Base-by-base conservation (phyloP, 1,140 invertebrate species). In the Zaprionus nigranus region DNA sequence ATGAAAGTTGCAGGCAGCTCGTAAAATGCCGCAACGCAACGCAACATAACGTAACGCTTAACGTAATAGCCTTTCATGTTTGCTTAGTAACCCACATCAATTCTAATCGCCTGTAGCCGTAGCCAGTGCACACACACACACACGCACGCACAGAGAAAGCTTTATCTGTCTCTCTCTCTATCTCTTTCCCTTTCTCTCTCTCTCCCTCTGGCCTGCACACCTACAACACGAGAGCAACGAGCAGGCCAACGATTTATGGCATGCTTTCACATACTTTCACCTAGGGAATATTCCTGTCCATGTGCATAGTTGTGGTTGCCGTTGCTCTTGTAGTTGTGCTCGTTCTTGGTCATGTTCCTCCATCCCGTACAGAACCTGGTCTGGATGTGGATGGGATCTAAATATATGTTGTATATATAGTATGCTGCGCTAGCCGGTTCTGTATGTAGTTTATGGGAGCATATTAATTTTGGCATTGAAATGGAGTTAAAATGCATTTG, bases 261-360 rank as follows among this genome's bases (percentile, higher is more conserved):
- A 90, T 90, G 85, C 85, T 90, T 90, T 90, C 85, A 90, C 81
- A 90, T 85, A 90, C 86, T 90, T 90, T 90, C 85, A 90, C 85
- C 85, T 90, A 80, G 85, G 86, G 86, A 90, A 90, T 90, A 90
- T 81, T 81, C 85, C 75, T 71, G 62, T 68, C 63, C 68, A 68
- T 71, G 77, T 66, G 77, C 77, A 81, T 79, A 81, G 76, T 81
- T 79, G 79, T 70, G 76, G 76, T 71, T 73, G 71, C 65, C 60
- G 7, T 54, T 78, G 59, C 53, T 72, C 73, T 40, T 77, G 40
- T 30, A 28, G 34, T 46, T 69, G 51, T 34, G 2, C 20, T 58
- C 30, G 40, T 65, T 58, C 38, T 22, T 49, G 54, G 40, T 38
- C 28, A 13, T 58, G 36, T 38, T 17, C 36, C 38, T 22, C 22